Evolutionary conservation across 2,888 invertebrate genomes (phyloP).

Genomic region (Erebia palarica): DNA sequence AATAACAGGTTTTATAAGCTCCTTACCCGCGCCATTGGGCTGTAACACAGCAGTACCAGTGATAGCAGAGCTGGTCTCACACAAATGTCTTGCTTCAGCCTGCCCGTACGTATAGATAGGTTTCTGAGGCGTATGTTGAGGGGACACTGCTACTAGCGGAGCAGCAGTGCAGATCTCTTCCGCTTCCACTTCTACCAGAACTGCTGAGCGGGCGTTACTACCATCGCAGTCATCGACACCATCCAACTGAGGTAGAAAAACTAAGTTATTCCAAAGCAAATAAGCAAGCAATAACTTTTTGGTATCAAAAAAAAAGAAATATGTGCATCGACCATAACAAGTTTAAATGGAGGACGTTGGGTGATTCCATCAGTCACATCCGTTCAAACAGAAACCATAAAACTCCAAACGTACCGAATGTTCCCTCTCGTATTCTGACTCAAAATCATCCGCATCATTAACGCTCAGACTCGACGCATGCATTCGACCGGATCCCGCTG

Average conservation of each 20-base stretch:
- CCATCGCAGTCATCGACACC: constrained; percentile 65
- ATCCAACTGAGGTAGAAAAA: constrained; percentile 51
- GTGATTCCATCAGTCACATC: no score
- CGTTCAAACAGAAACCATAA: no score
- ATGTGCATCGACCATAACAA: no score
- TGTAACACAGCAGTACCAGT: constrained; percentile 75
- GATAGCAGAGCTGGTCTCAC: constrained; percentile 71
- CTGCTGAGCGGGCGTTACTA: constrained; percentile 85
- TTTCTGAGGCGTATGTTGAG: constrained; percentile 85
- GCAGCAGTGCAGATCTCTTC: constrained; percentile 91
- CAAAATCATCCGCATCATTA: constrained; percentile 86
- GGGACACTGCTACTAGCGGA: constrained; percentile 85
- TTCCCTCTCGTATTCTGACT: constrained; percentile 80
- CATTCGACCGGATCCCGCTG: constrained; percentile 83
- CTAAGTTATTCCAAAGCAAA: not conserved
- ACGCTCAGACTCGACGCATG: constrained; percentile 88
- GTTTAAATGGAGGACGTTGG: no score
- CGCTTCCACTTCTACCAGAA: constrained; percentile 91
- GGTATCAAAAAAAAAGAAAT: no score
- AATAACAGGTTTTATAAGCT: not conserved
- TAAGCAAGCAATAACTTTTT: no score
- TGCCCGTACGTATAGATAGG: constrained; percentile 88
- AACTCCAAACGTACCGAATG: constrained; percentile 57
- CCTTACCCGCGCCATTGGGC: constrained; percentile 64
- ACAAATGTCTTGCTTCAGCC: constrained; percentile 79